Evolutionary conservation across 2,888 invertebrate species (phyloP).

Genomic region (Bursaphelenchus okinawaensis): DNA sequence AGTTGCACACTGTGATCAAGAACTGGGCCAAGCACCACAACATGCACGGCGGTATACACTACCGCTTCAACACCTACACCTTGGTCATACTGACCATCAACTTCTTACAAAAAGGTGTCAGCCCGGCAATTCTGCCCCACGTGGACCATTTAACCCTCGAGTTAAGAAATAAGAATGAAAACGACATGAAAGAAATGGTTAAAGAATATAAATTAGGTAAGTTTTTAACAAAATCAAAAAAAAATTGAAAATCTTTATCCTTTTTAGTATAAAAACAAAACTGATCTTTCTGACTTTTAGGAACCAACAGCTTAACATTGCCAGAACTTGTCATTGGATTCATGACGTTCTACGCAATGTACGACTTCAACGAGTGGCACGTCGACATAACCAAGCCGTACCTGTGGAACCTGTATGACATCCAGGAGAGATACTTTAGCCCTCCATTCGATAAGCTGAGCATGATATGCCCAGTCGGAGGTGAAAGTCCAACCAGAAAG

Average conservation of each 20-base stretch:
- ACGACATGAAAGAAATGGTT: neutral
- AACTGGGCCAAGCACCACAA: neutral
- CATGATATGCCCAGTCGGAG: neutral
- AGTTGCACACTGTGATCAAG: neutral
- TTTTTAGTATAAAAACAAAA: neutral
- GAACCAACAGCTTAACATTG: neutral
- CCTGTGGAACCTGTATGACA: neutral
- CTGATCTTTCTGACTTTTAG: neutral
- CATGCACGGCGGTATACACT: neutral
- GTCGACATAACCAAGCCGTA: neutral
- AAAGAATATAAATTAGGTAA: neutral
- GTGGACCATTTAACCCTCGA: neutral
- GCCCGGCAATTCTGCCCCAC: neutral
- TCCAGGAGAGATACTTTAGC: neutral
- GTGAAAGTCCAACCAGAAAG: neutral
- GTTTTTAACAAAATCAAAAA: too few relatives aligned
- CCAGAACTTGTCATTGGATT: neutral
- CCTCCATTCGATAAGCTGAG: neutral
- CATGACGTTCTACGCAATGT: neutral
- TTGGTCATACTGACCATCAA: neutral
- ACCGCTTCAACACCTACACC: neutral
- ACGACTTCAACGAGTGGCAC: neutral
- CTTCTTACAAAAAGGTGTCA: neutral
- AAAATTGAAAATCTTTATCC: too few relatives aligned
- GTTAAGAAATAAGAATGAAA: neutral